Conservation (phyloP, 35 echinoderm and acorn worm species). For the Apostichopus parvimensis region DNA sequence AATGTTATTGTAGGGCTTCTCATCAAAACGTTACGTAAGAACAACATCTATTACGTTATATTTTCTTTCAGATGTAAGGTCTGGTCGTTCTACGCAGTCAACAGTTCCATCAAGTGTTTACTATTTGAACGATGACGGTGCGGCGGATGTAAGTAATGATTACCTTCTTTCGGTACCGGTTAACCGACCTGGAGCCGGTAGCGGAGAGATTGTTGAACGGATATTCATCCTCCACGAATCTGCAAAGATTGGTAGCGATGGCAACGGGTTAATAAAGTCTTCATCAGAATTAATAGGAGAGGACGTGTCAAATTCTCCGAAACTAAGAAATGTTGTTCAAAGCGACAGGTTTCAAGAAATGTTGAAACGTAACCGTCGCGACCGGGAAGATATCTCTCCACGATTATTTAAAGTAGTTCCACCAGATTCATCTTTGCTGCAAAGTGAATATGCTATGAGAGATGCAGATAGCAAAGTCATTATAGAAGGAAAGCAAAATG, state of each 20-base stretch:
- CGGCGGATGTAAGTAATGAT: neutral
- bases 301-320: slow-evolving; percentile 26
- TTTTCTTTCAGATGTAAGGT: no score
- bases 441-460: neutral
- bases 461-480: neutral
- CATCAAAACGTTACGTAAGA: no score
- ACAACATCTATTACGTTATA: no score
- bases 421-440: neutral
- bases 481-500: neutral
- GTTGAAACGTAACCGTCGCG: neutral
- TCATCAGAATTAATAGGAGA: neutral
- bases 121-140: neutral
- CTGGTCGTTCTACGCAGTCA: no score
- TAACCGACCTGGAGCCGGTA: slow-evolving; percentile 55
- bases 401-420: slow-evolving; percentile 20
- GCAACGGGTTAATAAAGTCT: neutral
- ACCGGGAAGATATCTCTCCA: neutral
- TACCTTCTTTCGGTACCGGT: slow-evolving; percentile 60
- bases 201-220: slow-evolving; percentile 55
- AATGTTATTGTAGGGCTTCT: no score
- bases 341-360: slow-evolving; percentile 15
- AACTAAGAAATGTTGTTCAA: slow-evolving; percentile 21
- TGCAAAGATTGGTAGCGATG: neutral
- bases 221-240: slow-evolving; percentile 66
- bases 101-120: neutral